Evolutionary conservation across 2,113 vertebrate genomes (phyloP).

Genomic region (Leptobrachium ailaonicum): DNA sequence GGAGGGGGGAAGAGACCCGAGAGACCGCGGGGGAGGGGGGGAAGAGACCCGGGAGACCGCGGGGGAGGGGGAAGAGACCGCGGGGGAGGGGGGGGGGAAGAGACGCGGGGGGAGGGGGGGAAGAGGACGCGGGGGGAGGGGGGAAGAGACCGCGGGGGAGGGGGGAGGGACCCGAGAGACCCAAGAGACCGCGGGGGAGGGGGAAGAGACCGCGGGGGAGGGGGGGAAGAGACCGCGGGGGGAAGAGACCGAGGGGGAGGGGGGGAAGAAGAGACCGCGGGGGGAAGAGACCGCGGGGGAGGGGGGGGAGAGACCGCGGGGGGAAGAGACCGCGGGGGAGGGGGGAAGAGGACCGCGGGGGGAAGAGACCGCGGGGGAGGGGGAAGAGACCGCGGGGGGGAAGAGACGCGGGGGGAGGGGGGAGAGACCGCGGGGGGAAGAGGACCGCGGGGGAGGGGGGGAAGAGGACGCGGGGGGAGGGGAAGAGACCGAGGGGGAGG

Average conservation of each 20-base stretch:
- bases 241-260: background rate
- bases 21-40: too few species aligned
- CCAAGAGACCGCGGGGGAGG: background rate
- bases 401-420: too few species aligned
- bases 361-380: background rate
- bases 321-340: too few species aligned
- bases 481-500: background rate
- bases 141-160: background rate
- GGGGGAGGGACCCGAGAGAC: background rate
- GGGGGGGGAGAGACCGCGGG: background rate
- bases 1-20: too few species aligned
- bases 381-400: accelerated
- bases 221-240: background rate
- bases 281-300: background rate
- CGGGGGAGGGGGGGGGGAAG: background rate
- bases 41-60: background rate
- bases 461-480: background rate
- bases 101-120: background rate
- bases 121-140: background rate
- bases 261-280: background rate
- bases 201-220: background rate
- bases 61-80: background rate
- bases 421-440: too few species aligned
- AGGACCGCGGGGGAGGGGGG: background rate
- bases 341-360: background rate